phyloP scores from a whole-genome alignment of 2,797 vertebrate genomes.

The Molossus alvarezi region DNA sequence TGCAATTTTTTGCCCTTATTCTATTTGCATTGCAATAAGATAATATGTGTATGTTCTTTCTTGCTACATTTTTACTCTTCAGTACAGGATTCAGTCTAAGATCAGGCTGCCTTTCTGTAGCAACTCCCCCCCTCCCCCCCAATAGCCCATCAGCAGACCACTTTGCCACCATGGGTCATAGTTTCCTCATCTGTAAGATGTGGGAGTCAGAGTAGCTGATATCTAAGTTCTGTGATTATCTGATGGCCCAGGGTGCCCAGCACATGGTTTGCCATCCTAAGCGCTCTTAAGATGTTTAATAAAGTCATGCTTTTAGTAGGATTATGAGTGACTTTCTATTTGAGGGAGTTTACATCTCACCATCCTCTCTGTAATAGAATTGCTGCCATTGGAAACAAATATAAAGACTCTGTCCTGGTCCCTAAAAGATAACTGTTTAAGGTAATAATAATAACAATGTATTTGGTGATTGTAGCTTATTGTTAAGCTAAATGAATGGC shows the following conservation, averaged over 20 bases:
- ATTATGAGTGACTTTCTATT: background rate
- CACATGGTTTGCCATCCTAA: background rate
- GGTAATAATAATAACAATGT: background rate
- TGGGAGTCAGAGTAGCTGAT: background rate
- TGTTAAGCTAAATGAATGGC: background rate
- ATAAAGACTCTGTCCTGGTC: background rate
- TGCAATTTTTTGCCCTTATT: constrained; percentile 14
- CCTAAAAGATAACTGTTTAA: background rate
- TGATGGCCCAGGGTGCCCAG: background rate
- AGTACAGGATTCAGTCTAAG: background rate
- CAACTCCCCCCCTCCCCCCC: background rate
- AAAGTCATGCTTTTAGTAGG: background rate
- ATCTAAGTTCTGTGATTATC: background rate
- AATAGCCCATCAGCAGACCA: background rate
- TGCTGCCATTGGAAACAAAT: background rate
- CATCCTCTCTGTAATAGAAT: constrained; percentile 14
- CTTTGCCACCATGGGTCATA: background rate
- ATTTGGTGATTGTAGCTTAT: background rate
- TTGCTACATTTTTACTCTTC: background rate
- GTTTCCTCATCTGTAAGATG: background rate
- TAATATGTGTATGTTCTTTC: background rate
- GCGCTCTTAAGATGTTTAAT: background rate
- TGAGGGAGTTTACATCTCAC: background rate
- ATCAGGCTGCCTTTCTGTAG: background rate
- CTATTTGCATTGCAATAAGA: background rate